Percentiles rank a stretch among this genome's conserved stretches.
Conservation (phyloP, 2,888 invertebrate species). For the Byasa hedistus region DNA sequence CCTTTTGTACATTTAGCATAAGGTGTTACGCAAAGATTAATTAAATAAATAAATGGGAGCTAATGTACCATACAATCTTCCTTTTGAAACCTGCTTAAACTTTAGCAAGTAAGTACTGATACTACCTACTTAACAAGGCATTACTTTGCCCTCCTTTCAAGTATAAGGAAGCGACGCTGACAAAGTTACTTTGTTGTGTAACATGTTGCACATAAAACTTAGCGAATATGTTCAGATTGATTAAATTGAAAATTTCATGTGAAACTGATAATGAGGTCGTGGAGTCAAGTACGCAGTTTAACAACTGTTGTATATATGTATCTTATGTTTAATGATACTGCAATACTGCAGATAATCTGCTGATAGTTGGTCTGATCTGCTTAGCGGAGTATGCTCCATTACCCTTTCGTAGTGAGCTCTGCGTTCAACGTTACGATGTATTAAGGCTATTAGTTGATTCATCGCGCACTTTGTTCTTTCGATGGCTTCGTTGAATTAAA, state of each 20-base stretch:
- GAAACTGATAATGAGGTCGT: no score
- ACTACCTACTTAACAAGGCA: slow-evolving; percentile 4
- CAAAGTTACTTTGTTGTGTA: slow-evolving; percentile 13
- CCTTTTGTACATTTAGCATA: no score
- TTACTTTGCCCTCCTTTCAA: slow-evolving; percentile 2
- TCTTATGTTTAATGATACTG: no score
- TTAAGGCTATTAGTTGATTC: slow-evolving; percentile 3
- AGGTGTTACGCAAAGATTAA: no score
- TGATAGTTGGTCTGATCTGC: not conserved
- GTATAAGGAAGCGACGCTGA: slow-evolving; percentile 7
- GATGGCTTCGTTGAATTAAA: slow-evolving; percentile 2
- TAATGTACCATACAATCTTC: no score
- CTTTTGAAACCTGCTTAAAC: no score
- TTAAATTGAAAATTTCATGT: no score
- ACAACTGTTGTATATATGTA: no score
- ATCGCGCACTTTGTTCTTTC: not conserved
- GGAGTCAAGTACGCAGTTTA: no score
- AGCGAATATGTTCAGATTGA: slow-evolving; percentile 3
- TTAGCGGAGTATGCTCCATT: not conserved
- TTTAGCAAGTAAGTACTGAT: no score
- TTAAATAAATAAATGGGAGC: no score
- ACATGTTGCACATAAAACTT: slow-evolving; percentile 16
- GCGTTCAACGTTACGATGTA: not conserved
- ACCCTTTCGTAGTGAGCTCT: not conserved
- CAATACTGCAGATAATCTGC: not conserved